Base-by-base conservation (phyloP, 2,888 invertebrate species). In the Monoplex corrugatus region DNA sequence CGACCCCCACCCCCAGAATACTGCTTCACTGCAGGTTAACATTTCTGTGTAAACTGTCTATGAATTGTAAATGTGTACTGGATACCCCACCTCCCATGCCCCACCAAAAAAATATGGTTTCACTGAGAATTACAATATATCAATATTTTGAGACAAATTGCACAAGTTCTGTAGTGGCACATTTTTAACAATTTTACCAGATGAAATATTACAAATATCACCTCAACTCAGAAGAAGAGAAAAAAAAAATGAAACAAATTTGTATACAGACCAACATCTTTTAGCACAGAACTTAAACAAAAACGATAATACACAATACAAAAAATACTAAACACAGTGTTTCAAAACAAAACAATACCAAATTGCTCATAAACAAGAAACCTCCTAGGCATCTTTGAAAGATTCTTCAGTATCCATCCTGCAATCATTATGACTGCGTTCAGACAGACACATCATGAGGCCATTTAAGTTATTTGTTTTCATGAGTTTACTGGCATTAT, bases 371-470 rank as follows among this genome's bases (percentile, higher is more conserved):
- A 32, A 80, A 80, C 78, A 80, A 43, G 32, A 80, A 28, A 40
- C 78, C 78, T 43, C 78, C 13, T 35, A 43, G 78, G 78, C 28
- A 28, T 13, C 28, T 45, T 32, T 2, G 43, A 50, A 6, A 87
- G n/a, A 28, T 16, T 35, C 16, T 32, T 83, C 82, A 38, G 32
- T 23, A 6, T 44, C 82, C 63, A n/a, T 63, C 72, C 32, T 40
- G 63, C 44, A 57, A 88, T 40, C 72, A 45, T 13, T 28, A 10
- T 32, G 44, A 63, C 44, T 44, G 28, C 88, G n/a, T 63, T 82
- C n/a, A 68, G 82, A 83, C 10, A 8, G 83, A 63, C 43, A 35
- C 68, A 44, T 83, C 88, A 63, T 63, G n/a, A n/a, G 32, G 5
- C 68, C 83, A 40, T 19, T 43, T 43, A 57, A 44, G 63, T 83